Percentiles rank a stretch among this genome's conserved stretches.
phyloP scores from a whole-genome alignment of 2,797 vertebrate species.

The Chaunax sp. region DNA sequence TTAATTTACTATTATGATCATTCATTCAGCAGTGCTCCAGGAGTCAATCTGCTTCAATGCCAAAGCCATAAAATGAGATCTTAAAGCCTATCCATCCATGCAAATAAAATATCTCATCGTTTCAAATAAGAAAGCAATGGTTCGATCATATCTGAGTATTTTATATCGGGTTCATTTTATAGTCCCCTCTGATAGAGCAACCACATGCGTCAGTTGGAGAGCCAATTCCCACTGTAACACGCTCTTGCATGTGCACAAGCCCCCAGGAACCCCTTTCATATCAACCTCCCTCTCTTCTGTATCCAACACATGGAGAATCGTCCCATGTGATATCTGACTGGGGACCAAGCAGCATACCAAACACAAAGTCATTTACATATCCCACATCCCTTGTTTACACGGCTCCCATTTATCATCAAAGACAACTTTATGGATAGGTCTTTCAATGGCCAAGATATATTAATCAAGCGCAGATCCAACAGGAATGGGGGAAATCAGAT shows the following conservation, averaged over 20 bases:
- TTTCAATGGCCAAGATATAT: constrained; percentile 68
- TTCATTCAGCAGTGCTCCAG: constrained; percentile 46
- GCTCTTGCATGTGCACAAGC: constrained; percentile 55
- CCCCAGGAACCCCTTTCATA: constrained; percentile 53
- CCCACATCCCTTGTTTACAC: constrained; percentile 79
- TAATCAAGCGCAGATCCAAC: constrained; percentile 79
- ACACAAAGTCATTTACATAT: constrained; percentile 82
- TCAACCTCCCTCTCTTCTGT: constrained; percentile 56
- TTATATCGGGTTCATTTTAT: constrained; percentile 29
- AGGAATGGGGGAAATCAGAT: constrained; percentile 67
- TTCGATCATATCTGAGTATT: constrained; percentile 27
- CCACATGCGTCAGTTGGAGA: constrained; percentile 40
- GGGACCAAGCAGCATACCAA: constrained; percentile 64
- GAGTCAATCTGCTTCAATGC: constrained; percentile 33
- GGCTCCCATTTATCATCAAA: constrained; percentile 81
- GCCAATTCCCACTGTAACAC: constrained; percentile 66
- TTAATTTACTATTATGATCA: constrained; percentile 43
- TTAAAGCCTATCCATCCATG: constrained; percentile 12
- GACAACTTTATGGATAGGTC: constrained; percentile 78
- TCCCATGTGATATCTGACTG: constrained; percentile 66
- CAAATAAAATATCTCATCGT: constrained; percentile 10
- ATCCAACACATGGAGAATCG: constrained; percentile 66
- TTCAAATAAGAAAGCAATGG: constrained; percentile 26
- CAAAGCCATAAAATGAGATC: constrained; percentile 37
- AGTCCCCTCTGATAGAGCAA: constrained; percentile 46